Percentiles rank a stretch among this genome's conserved stretches.
Evolutionary conservation across 1,140 invertebrate species (phyloP).

Genomic region (Nymphalis io): DNA sequence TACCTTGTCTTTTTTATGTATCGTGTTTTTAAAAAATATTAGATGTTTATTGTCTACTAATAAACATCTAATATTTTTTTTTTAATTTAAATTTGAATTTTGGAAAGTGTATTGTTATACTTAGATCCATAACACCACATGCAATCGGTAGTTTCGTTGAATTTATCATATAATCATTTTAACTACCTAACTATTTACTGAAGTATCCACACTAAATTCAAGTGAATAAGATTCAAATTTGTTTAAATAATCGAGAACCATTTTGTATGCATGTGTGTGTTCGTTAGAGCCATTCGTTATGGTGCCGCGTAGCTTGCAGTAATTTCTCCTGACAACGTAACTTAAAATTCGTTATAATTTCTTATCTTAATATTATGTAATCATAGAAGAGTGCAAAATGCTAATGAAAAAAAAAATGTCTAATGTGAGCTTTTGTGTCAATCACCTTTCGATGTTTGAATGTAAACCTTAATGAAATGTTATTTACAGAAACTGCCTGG

Average conservation of each 20-base stretch:
- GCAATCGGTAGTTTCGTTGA: neutral
- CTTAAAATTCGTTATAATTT: conserved; percentile 1
- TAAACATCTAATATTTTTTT: no score
- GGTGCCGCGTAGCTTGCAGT: neutral
- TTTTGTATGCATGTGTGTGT: neutral
- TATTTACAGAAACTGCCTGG: no score
- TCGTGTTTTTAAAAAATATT: no score
- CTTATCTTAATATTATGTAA: neutral
- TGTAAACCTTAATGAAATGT: no score
- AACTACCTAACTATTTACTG: no score
- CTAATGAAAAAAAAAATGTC: neutral
- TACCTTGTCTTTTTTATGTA: no score
- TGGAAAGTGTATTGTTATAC: no score
- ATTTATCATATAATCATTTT: neutral
- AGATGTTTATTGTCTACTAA: no score
- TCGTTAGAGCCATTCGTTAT: neutral
- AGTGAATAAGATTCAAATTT: no score
- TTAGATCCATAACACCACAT: neutral
- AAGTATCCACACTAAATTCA: no score
- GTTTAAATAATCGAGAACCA: neutral
- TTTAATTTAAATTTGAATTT: no score
- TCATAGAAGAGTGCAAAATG: neutral
- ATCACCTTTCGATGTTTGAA: no score
- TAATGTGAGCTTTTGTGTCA: neutral
- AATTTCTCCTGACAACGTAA: neutral